These are phyloP conservation scores for Stegophylla sp. DNA, from an alignment of 2,888 invertebrate species.

Conservation along the genomic window DNA sequence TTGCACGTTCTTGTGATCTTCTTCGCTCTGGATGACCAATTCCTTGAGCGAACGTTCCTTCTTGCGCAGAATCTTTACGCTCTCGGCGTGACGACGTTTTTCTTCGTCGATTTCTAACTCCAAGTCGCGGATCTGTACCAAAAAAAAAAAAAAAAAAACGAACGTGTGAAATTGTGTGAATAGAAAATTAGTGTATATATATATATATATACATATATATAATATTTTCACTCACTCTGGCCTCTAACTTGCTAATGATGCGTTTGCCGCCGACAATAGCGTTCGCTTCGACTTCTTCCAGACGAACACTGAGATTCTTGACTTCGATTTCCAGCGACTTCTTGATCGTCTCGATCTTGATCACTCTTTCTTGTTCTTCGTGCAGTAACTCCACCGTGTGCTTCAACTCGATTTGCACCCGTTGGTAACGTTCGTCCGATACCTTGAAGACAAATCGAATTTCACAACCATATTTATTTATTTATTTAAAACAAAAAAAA, in stretches of 20 bases:
- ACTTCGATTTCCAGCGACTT: slow-evolving; percentile 97
- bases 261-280: slow-evolving; percentile 96
- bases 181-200: no score
- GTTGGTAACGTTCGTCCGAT: slow-evolving; percentile 91
- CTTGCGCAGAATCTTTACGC: slow-evolving; percentile 96
- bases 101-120: slow-evolving; percentile 95
- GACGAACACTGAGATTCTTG: slow-evolving; percentile 89
- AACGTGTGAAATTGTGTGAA: no score
- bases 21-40: slow-evolving; percentile 92
- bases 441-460: slow-evolving; percentile 64
- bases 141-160: background rate
- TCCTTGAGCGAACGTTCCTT: slow-evolving; percentile 97
- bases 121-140: slow-evolving; percentile 79
- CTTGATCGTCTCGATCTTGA: slow-evolving; percentile 96
- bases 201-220: no score
- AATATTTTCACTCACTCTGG: slow-evolving; percentile 68
- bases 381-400: slow-evolving; percentile 92
- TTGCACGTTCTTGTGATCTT: slow-evolving; percentile 94
- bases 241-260: slow-evolving; percentile 96
- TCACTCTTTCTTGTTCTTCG: slow-evolving; percentile 94
- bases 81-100: slow-evolving; percentile 95
- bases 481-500: no score
- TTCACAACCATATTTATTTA: no score
- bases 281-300: slow-evolving; percentile 96
- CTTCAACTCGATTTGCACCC: slow-evolving; percentile 89